These are phyloP conservation scores for Lophotis ruficrista DNA, from an alignment of 2,113 vertebrate species.

Conservation along the genomic window DNA sequence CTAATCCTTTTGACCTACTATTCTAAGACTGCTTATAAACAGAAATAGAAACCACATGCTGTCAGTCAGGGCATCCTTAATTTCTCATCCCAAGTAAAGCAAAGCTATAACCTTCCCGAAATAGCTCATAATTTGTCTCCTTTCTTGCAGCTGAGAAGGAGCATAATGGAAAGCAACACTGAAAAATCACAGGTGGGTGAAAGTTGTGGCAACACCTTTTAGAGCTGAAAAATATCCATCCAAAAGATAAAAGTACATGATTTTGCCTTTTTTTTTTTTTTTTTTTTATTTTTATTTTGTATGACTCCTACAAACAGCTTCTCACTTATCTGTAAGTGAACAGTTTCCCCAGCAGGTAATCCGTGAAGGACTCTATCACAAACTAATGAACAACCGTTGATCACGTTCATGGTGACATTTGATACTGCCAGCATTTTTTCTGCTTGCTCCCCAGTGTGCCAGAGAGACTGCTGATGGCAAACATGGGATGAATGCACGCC, in stretches of 20 bases:
- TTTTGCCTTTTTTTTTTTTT: background rate
- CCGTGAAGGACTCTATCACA: background rate
- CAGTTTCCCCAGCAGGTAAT: background rate
- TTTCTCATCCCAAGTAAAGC: conserved; percentile 28
- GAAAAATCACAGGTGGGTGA: background rate
- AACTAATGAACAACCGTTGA: background rate
- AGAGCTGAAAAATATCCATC: background rate
- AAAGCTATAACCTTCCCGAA: background rate
- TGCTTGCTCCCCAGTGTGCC: background rate
- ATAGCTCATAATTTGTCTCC: background rate
- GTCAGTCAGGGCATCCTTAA: conserved; percentile 33
- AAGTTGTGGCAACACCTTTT: background rate
- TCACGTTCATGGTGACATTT: background rate
- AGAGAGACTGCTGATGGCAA: background rate
- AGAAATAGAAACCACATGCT: conserved; percentile 57
- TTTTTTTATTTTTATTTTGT: background rate
- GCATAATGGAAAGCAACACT: background rate
- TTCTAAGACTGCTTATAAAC: conserved; percentile 35
- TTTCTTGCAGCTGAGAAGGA: background rate
- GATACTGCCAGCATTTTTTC: background rate
- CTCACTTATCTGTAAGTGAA: background rate
- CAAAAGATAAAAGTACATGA: background rate
- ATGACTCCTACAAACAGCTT: background rate
- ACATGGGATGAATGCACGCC: accelerated
- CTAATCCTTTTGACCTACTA: conserved; percentile 53